phyloP scores from a whole-genome alignment of 2,888 invertebrate genomes.

The Mesodorylaimus sp. region DNA sequence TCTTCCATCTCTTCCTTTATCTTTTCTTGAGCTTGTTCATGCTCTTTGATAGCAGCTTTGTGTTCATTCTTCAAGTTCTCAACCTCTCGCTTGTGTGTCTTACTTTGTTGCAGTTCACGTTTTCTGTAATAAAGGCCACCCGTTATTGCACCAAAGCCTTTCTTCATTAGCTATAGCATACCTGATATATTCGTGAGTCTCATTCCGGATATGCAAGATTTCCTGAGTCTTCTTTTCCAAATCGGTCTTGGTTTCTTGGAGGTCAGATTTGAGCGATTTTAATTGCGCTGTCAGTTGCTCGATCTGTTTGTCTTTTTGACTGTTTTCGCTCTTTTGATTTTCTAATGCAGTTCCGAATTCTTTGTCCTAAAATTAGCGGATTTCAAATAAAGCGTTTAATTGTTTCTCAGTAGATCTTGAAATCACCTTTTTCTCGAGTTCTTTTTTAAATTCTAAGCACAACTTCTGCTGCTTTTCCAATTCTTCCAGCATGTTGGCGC shows the following conservation, averaged over 20 bases:
- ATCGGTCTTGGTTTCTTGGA: slow-evolving; percentile 16
- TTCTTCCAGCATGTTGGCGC: too few species aligned
- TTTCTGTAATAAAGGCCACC: slow-evolving; percentile 4
- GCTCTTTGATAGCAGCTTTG: neutral
- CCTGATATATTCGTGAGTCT: slow-evolving; percentile 17
- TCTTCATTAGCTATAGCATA: too few species aligned
- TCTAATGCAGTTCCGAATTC: slow-evolving; percentile 7
- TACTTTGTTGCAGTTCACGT: slow-evolving; percentile 6
- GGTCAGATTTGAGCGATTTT: slow-evolving; percentile 15
- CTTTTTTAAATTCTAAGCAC: too few species aligned
- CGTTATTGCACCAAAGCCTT: too few species aligned
- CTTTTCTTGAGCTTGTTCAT: neutral
- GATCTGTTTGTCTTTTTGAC: slow-evolving; percentile 12
- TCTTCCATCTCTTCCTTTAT: neutral
- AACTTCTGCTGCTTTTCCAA: too few species aligned
- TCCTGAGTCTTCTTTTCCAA: slow-evolving; percentile 18
- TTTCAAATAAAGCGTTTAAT: too few species aligned
- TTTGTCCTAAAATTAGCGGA: neutral
- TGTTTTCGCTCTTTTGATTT: slow-evolving; percentile 13
- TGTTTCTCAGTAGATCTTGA: too few species aligned
- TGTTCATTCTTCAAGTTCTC: slow-evolving; percentile 7
- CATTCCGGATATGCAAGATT: slow-evolving; percentile 17
- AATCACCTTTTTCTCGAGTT: too few species aligned
- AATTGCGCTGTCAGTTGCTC: slow-evolving; percentile 10
- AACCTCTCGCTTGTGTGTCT: slow-evolving; percentile 4